Conservation (phyloP, 2,888 invertebrate species). For the Panopea generosa region DNA sequence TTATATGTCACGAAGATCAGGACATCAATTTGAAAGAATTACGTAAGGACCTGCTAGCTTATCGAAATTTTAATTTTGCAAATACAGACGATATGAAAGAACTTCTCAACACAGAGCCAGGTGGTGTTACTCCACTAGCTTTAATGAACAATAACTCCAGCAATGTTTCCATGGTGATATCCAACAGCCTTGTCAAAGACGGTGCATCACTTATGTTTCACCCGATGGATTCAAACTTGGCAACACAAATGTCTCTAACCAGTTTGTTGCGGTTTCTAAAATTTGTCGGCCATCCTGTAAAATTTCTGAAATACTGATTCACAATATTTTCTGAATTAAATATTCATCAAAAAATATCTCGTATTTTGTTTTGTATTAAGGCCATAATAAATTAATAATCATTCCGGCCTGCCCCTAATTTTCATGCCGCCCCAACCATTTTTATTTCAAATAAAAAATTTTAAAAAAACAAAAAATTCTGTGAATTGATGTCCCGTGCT, state of each 20-base stretch:
- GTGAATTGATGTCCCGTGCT: too few species aligned
- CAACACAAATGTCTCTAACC: slow-evolving; percentile 55
- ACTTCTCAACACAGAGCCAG: slow-evolving; percentile 59
- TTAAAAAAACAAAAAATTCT: too few species aligned
- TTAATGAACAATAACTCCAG: slow-evolving; percentile 54
- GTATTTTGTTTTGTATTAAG: too few species aligned
- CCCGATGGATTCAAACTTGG: slow-evolving; percentile 58
- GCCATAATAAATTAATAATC: too few species aligned
- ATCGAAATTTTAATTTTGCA: slow-evolving; percentile 76
- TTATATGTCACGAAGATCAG: slow-evolving; percentile 68
- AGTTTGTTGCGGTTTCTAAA: slow-evolving; percentile 41
- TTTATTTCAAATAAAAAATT: too few species aligned
- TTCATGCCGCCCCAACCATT: too few species aligned
- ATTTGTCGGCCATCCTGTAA: slow-evolving; percentile 33
- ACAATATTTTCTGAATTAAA: too few species aligned
- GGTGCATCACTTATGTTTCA: slow-evolving; percentile 67
- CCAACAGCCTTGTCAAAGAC: slow-evolving; percentile 43
- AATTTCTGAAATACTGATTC: slow-evolving; percentile 29
- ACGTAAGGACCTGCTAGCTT: slow-evolving; percentile 63
- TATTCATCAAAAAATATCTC: too few species aligned
- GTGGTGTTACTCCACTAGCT: slow-evolving; percentile 72
- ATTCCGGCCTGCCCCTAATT: too few species aligned
- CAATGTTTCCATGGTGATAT: slow-evolving; percentile 62
- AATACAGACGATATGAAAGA: slow-evolving; percentile 60
- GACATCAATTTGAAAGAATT: slow-evolving; percentile 66